Evolutionary conservation across 1,140 invertebrate species (phyloP), one percentile per base, ranked within the genome.

Genomic region (Euborellia annulipes): DNA sequence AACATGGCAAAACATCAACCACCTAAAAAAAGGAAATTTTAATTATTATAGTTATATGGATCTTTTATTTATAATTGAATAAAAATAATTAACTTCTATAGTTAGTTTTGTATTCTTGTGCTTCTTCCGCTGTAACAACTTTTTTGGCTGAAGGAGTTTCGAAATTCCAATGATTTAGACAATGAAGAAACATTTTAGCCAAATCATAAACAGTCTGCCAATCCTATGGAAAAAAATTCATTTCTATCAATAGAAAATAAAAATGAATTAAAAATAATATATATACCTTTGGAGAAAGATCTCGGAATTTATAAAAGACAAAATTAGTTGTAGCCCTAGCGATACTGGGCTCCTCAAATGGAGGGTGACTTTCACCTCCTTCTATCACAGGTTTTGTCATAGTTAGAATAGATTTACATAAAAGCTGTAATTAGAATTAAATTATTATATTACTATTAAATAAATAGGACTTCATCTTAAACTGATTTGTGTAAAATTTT

Each of bases 1-100:
- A 3, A 95, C 85, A 63, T 93, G 85, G 57, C 90, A 95, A 58
- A 91, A 94, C 11, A 93, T 87, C 19, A 97, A 64, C 91, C 92
- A 97, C 52, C 90, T 84, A 53, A 34, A 57, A 55, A n/a, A n/a
- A n/a, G n/a, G n/a, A n/a, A n/a, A n/a, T n/a, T n/a, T n/a, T n/a
- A n/a, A n/a, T n/a, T n/a, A n/a, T n/a, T n/a, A n/a, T n/a, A n/a
- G n/a, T n/a, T n/a, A n/a, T n/a, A n/a, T n/a, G n/a, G n/a, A n/a
- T n/a, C n/a, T n/a, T n/a, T n/a, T n/a, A n/a, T n/a, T n/a, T n/a
- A n/a, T n/a, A n/a, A n/a, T n/a, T n/a, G n/a, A n/a, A n/a, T n/a
- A n/a, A n/a, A n/a, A n/a, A n/a, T n/a, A n/a, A n/a, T n/a, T 58
- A 82, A 79, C 79, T 79, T 14, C 82, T 89, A 59, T 91, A 92